These are phyloP conservation scores for Rhinolophus ferrumequinum DNA, from an alignment of 2,113 vertebrate species.

Conservation along the genomic window DNA sequence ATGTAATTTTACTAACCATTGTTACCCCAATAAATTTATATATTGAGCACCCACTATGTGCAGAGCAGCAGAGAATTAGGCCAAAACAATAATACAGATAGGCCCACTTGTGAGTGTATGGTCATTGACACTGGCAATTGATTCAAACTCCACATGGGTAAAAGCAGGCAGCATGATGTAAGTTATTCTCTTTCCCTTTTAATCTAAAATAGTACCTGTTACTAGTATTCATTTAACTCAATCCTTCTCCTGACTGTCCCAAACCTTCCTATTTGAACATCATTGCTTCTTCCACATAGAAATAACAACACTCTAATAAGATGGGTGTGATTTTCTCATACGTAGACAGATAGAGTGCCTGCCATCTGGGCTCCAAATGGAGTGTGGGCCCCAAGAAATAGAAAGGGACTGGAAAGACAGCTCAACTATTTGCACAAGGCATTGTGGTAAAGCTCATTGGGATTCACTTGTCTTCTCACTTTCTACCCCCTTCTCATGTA, in stretches of 20 bases:
- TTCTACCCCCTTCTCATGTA: not conserved
- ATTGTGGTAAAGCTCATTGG: not conserved
- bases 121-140: not conserved
- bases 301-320: slow-evolving; percentile 36
- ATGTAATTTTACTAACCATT: too few relatives aligned
- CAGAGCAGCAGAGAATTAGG: not conserved
- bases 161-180: slow-evolving; percentile 20
- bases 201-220: not conserved
- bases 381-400: not conserved
- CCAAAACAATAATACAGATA: slow-evolving; percentile 24
- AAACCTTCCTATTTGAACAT: slow-evolving; percentile 28
- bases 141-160: not conserved
- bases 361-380: not conserved
- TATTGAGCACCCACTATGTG: not conserved
- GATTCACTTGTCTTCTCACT: not conserved
- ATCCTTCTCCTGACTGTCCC: not conserved
- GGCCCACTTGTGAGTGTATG: not conserved
- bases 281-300: slow-evolving; percentile 25
- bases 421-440: not conserved
- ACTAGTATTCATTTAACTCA: not conserved
- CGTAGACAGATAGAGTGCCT: not conserved
- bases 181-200: slow-evolving; percentile 3
- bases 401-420: not conserved
- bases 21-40: too few relatives aligned
- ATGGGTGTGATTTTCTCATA: slow-evolving; percentile 19